These are phyloP conservation scores for Ctenomys sociabilis DNA, from an alignment of 2,113 vertebrate species.

Conservation along the genomic window DNA sequence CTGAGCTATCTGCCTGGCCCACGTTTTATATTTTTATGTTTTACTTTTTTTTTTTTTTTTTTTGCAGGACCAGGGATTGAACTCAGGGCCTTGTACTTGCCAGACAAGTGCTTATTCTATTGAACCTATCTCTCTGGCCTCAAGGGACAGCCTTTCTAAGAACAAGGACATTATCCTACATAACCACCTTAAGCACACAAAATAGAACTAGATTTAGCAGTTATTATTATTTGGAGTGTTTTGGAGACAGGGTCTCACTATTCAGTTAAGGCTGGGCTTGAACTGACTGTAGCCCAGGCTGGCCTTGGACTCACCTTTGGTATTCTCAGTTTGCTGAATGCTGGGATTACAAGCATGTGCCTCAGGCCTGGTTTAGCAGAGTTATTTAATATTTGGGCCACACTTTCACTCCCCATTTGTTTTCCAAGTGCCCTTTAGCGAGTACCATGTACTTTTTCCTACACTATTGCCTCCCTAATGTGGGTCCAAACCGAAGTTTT, in stretches of 20 bases:
- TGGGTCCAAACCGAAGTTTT: not conserved
- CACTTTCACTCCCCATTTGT: not conserved
- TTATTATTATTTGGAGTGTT: not conserved
- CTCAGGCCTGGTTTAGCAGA: not conserved
- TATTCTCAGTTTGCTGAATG: not conserved
- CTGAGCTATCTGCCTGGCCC: too few relatives aligned
- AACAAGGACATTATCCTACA: not conserved
- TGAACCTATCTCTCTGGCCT: too few relatives aligned
- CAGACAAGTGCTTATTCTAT: too few relatives aligned
- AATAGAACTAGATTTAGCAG: not conserved
- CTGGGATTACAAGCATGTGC: not conserved
- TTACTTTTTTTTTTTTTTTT: too few relatives aligned
- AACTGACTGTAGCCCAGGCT: not conserved
- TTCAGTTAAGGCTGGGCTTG: not conserved
- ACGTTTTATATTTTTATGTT: too few relatives aligned
- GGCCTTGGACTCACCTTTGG: not conserved
- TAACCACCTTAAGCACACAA: not conserved
- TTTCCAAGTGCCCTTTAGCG: not conserved
- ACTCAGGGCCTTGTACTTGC: too few relatives aligned
- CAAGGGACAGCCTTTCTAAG: not conserved
- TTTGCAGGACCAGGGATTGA: too few relatives aligned
- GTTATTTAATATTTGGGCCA: not conserved
- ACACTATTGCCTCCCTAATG: not conserved
- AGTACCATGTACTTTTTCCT: not conserved
- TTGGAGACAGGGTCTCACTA: not conserved